Conservation (phyloP, 2,888 invertebrate genomes). For the Tiliacea citrago region DNA sequence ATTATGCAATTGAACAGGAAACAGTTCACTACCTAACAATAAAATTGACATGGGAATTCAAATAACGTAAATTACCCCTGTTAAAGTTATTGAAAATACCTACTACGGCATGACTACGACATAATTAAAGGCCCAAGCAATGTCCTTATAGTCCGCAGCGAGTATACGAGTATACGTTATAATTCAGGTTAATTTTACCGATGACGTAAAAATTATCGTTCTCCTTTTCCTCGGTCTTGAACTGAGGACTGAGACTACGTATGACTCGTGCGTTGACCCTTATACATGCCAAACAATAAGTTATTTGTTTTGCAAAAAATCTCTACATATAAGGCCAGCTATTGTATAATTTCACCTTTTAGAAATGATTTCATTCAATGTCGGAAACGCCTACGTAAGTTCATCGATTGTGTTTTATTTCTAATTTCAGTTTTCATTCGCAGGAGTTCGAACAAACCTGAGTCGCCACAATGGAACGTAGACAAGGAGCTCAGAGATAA, state of each 20-base stretch:
- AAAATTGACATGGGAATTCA: conserved; percentile 39
- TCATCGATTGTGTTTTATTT: conserved; percentile 66
- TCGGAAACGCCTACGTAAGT: conserved; percentile 37
- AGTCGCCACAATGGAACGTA: conserved; percentile 85
- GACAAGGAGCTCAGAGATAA: conserved; percentile 85
- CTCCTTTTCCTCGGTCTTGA: conserved; percentile 80
- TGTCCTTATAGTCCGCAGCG: conserved; percentile 62
- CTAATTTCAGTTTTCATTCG: conserved; percentile 75
- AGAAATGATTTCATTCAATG: conserved; percentile 29
- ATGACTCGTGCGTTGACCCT: conserved; percentile 84
- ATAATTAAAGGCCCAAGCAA: conserved; percentile 51
- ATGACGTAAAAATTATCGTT: conserved; percentile 79
- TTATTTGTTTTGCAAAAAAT: conserved; percentile 82
- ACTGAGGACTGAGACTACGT: conserved; percentile 75
- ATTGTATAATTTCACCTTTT: conserved; percentile 64
- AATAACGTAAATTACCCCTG: conserved; percentile 25
- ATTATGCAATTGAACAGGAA: conserved; percentile 33
- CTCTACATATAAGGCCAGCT: conserved; percentile 67
- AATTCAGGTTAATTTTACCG: conserved; percentile 83
- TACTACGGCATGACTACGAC: conserved; percentile 38
- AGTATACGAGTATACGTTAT: no score
- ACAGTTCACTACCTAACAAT: conserved; percentile 13
- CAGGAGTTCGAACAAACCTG: conserved; percentile 86
- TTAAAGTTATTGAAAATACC: conserved; percentile 21
- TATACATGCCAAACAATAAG: conserved; percentile 81